Conservation (phyloP, 2,113 vertebrate genomes). For the Callocephalon fimbriatum region DNA sequence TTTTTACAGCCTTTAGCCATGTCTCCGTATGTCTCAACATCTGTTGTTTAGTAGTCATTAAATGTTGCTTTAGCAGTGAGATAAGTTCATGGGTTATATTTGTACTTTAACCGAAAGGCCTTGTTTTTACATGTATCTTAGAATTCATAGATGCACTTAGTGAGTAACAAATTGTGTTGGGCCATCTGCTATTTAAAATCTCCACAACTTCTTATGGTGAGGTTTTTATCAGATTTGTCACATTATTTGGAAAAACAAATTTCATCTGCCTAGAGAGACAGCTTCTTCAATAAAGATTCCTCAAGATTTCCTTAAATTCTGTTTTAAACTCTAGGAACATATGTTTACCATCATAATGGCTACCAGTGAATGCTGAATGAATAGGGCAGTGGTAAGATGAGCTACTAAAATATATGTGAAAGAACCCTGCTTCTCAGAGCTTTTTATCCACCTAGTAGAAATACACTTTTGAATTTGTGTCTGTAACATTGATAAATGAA, state of each 20-base stretch:
- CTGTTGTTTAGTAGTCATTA: constrained; percentile 7
- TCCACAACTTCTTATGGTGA: background rate
- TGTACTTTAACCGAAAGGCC: background rate
- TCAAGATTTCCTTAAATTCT: background rate
- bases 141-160: background rate
- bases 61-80: background rate
- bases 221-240: background rate
- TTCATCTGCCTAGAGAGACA: background rate
- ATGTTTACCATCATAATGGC: background rate
- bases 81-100: background rate
- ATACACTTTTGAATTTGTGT: background rate
- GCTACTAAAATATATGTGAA: background rate
- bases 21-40: background rate
- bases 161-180: background rate
- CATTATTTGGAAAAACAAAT: background rate
- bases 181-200: background rate
- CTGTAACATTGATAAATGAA: background rate
- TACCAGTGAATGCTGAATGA: background rate
- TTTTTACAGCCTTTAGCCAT: background rate
- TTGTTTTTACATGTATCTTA: background rate
- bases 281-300: background rate
- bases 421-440: background rate
- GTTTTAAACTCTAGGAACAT: background rate
- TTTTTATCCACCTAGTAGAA: background rate
- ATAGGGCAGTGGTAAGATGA: background rate